These are phyloP conservation scores for Oreochromis niloticus DNA, from an alignment of 2,113 vertebrate genomes.

Conservation along the genomic window DNA sequence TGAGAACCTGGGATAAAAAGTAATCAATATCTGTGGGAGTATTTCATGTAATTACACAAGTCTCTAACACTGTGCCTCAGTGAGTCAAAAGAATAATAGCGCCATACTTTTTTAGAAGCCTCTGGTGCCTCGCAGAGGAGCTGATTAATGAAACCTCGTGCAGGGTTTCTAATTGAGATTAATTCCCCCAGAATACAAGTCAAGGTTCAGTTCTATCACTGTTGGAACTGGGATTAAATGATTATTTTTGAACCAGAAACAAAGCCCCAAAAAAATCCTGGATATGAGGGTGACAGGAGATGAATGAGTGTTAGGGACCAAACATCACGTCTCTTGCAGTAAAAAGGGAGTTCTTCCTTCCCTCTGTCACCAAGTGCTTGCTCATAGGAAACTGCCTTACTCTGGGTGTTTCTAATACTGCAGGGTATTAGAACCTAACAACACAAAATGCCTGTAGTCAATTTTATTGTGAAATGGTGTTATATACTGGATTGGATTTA, in stretches of 20 bases:
- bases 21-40: conserved; percentile 29
- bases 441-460: background rate
- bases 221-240: background rate
- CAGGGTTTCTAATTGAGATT: background rate
- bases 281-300: background rate
- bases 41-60: conserved; percentile 10
- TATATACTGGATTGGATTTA: background rate
- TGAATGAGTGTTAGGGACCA: conserved; percentile 4
- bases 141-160: conserved; percentile 21
- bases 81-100: background rate
- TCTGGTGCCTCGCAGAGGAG: background rate
- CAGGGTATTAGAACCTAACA: background rate
- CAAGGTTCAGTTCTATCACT: background rate
- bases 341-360: background rate
- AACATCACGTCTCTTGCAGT: background rate
- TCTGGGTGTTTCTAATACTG: background rate
- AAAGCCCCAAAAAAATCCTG: background rate
- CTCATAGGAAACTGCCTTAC: background rate
- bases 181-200: background rate
- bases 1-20: background rate
- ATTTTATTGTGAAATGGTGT: background rate
- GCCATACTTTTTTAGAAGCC: background rate
- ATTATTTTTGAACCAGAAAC: background rate
- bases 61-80: background rate
- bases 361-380: background rate